phyloP scores from a whole-genome alignment of 2,113 vertebrate genomes.

The Abramis brama region DNA sequence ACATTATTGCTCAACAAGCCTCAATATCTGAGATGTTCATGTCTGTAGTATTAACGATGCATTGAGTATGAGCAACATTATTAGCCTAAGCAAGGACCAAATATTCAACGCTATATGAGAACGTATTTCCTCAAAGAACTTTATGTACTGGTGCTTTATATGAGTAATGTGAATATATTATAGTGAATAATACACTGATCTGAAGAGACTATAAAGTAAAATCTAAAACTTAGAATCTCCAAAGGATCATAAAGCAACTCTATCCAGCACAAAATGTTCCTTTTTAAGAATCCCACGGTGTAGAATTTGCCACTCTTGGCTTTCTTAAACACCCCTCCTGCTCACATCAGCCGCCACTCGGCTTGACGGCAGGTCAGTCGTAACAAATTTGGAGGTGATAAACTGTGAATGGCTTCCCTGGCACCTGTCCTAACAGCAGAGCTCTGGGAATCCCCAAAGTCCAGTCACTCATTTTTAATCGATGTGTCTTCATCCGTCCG shows the following conservation, averaged over 20 bases:
- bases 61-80: background rate
- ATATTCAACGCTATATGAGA: background rate
- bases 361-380: background rate
- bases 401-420: constrained; percentile 26
- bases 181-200: background rate
- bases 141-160: background rate
- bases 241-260: background rate
- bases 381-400: constrained; percentile 45
- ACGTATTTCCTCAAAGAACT: background rate
- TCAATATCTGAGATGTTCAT: background rate
- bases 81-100: background rate
- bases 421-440: constrained; percentile 39
- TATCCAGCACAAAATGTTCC: background rate
- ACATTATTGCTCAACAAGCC: background rate
- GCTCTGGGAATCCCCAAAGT: constrained; percentile 42
- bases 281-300: background rate
- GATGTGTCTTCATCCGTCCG: constrained; percentile 10
- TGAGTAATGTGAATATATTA: too few species aligned
- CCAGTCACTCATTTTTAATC: constrained; percentile 33
- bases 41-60: background rate
- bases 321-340: background rate
- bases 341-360: background rate
- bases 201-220: background rate
- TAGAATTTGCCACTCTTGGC: background rate
- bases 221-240: background rate